Evolutionary conservation across 2,113 vertebrate genomes (phyloP).

Genomic region (Mugil cephalus): DNA sequence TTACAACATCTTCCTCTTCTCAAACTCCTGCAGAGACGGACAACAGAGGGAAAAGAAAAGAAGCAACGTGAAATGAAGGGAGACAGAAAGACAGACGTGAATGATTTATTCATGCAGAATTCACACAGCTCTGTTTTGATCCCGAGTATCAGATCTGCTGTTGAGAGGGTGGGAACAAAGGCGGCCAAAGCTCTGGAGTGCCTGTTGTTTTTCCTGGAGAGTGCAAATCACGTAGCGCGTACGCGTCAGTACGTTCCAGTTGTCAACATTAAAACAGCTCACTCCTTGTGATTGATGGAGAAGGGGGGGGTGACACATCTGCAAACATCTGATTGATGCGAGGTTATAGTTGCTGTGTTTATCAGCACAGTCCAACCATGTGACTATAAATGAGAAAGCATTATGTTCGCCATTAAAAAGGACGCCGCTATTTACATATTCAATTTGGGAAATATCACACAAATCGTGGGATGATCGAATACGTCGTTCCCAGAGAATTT

Average conservation of each 20-base stretch:
- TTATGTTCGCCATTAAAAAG: conserved; percentile 72
- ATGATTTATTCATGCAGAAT: conserved; percentile 76
- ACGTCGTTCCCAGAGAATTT: conserved; percentile 69
- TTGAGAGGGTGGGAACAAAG: conserved; percentile 26
- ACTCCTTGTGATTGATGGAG: conserved; percentile 59
- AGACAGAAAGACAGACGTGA: conserved; percentile 49
- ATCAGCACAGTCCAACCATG: conserved; percentile 62
- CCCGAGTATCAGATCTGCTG: conserved; percentile 57
- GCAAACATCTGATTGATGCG: conserved; percentile 54
- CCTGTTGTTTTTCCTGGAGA: conserved; percentile 39
- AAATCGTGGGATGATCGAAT: conserved; percentile 75
- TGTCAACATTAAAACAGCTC: conserved; percentile 61
- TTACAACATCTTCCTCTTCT: conserved; percentile 88
- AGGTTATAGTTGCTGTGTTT: conserved; percentile 48
- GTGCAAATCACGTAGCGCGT: conserved; percentile 42
- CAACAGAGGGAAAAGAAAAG: conserved; percentile 41
- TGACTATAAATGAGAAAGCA: conserved; percentile 69
- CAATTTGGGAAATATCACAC: conserved; percentile 76
- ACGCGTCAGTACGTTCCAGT: conserved; percentile 48
- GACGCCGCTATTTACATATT: conserved; percentile 80
- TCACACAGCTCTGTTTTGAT: conserved; percentile 71
- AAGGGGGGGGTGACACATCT: conserved; percentile 10
- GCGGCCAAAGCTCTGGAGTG: conserved; percentile 33
- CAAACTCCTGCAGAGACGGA: conserved; percentile 82
- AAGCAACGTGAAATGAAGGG: conserved; percentile 36